Percentiles rank a stretch among this genome's conserved stretches.
These are phyloP conservation scores for Operophtera brumata DNA, from an alignment of 2,888 invertebrate species.

Conservation along the genomic window DNA sequence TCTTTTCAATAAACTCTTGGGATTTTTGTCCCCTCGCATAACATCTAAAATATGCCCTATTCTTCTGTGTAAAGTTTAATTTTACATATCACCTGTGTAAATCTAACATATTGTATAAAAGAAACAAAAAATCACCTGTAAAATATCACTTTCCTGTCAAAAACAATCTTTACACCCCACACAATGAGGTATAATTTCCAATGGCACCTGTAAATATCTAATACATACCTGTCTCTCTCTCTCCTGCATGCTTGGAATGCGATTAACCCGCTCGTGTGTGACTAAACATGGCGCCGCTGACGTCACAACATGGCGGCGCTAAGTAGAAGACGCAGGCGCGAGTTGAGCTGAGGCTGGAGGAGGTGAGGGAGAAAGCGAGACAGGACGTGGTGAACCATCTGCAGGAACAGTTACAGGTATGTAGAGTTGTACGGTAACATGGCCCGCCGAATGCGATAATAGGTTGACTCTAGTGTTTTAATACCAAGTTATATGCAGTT, in stretches of 20 bases:
- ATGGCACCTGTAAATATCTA: conserved; percentile 38
- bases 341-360: conserved; percentile 47
- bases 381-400: conserved; percentile 85
- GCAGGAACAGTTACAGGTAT: conserved; percentile 88
- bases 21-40: conserved; percentile 16
- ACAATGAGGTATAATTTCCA: conserved; percentile 31
- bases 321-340: conserved; percentile 49
- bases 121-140: background rate
- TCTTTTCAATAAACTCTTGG: background rate
- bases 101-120: background rate
- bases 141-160: background rate
- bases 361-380: conserved; percentile 76
- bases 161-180: background rate
- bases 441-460: too few relatives aligned
- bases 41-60: background rate
- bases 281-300: conserved; percentile 47
- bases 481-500: too few relatives aligned
- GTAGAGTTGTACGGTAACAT: conserved; percentile 27
- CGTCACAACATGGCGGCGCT: conserved; percentile 30
- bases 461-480: too few relatives aligned
- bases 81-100: background rate
- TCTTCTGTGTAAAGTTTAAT: background rate
- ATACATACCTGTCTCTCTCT: conserved; percentile 52
- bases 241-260: conserved; percentile 72
- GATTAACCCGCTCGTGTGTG: conserved; percentile 70